These are phyloP conservation scores for Acomys russatus DNA, from an alignment of 2,797 vertebrate species.

Conservation along the genomic window DNA sequence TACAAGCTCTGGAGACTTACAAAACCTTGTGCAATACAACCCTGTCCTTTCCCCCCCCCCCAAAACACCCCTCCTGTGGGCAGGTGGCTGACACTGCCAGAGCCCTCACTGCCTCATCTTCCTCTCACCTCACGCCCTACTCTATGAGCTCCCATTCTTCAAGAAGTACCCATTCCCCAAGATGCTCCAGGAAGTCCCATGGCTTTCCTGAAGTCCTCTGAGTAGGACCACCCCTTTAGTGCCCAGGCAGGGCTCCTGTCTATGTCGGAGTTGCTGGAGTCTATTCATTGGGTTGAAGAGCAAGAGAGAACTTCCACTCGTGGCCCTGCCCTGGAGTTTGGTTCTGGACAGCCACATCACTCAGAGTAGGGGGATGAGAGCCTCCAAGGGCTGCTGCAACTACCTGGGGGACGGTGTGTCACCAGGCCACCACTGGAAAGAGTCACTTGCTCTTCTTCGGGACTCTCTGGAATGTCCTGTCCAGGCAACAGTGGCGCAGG, in stretches of 20 bases:
- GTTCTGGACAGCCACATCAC: background rate
- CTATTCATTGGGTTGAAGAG: background rate
- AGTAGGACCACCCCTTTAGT: background rate
- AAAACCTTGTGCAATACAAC: conserved; percentile 80
- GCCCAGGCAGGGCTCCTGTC: background rate
- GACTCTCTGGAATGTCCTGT: conserved; percentile 28
- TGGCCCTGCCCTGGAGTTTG: background rate
- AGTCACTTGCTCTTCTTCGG: conserved; percentile 42
- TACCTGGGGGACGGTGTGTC: conserved; percentile 73
- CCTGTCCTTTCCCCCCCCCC: conserved; percentile 75
- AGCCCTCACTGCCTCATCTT: conserved; percentile 65
- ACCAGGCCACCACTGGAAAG: background rate
- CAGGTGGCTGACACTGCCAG: conserved; percentile 60
- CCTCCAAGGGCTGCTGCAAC: background rate
- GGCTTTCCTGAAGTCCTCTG: background rate
- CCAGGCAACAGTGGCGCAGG: conserved; percentile 23
- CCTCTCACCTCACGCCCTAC: background rate
- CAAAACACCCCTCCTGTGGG: conserved; percentile 77
- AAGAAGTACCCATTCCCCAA: rapidly evolving
- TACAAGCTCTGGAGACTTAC: conserved; percentile 76
- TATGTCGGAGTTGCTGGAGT: rapidly evolving
- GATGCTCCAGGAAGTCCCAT: background rate
- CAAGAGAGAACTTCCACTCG: background rate
- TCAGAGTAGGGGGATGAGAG: background rate
- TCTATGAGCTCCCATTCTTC: background rate